Evolutionary conservation across 2,797 vertebrate genomes (phyloP).

Genomic region (Botia kubotai): DNA sequence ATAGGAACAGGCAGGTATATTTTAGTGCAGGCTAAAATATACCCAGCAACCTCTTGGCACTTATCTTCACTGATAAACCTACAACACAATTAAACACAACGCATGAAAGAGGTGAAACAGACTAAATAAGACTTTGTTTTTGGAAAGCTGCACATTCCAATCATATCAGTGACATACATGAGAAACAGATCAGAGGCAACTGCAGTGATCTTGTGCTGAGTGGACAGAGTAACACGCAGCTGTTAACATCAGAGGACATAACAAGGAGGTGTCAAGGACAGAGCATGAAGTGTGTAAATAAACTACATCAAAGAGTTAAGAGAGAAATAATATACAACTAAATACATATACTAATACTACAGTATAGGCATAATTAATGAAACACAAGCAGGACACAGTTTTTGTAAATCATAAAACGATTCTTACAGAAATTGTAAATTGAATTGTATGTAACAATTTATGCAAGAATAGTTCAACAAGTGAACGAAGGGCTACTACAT

Average conservation of each 20-base stretch:
- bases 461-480: too few species aligned
- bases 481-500: too few species aligned
- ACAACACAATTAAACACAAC: conserved; percentile 3
- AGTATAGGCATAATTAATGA: too few species aligned
- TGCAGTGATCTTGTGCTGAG: background rate
- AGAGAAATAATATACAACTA: too few species aligned
- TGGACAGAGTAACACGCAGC: background rate
- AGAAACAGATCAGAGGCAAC: conserved; percentile 9
- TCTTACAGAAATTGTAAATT: too few species aligned
- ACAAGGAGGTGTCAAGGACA: background rate
- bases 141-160: conserved; percentile 31
- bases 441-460: too few species aligned
- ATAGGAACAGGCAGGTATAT: conserved; percentile 21
- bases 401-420: too few species aligned
- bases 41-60: background rate
- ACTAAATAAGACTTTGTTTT: conserved; percentile 8
- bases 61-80: conserved; percentile 19
- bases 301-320: background rate
- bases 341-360: too few species aligned
- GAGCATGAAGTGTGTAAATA: background rate
- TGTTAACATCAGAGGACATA: conserved; percentile 5
- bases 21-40: conserved; percentile 29
- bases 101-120: background rate
- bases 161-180: conserved; percentile 38
- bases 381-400: too few species aligned